Evolutionary conservation across 2,888 invertebrate species (phyloP), one percentile per base, ranked within the genome.

Genomic region (Melanostoma scalare): DNA sequence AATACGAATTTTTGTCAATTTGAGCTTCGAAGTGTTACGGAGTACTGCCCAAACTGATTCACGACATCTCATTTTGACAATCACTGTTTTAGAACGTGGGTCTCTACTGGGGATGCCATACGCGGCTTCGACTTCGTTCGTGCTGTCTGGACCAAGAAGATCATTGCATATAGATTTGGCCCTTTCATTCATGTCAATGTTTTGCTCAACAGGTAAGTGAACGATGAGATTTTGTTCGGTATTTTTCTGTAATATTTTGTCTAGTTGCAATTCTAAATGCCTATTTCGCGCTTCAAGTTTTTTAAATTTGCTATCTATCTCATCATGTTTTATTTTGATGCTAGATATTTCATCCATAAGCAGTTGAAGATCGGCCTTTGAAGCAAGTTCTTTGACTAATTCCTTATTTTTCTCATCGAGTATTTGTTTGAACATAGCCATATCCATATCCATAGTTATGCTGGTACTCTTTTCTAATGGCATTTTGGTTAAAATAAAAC

Each of bases 41-140:
- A 65, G 65, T 52, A 52, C 31, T 35, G 63, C 52, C 63, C 63
- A 65, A 33, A 38, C 63, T 8, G 50, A 38, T 65, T 52, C 8
- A 20, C 9, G 50, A 20, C 50, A 48, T 40, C 63, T 38, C 40
- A 65, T 65, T 65, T 65, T 50, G 5, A 65, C 40, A 20, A 65
- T 52, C 5, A 65, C 50, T 30, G 33, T 31, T 5, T 35, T 65
- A 33, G 42, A 38, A 42, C 40, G 10, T 38, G 36, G 50, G 38
- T 48, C 48, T 63, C 31, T 36, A 38, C n/a, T 63, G 9, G 50
- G 30, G 1, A 63, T 33, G 10, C 48, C 48, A 10, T 50, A 38
- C n/a, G 38, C 63, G 31, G 65, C 10, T 33, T 65, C 63, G 6
- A 52, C 35, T 2, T 52, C 33, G 9, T 52, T 52, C 33, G 9